These are phyloP conservation scores for Drosophila ananassae DNA, from an alignment of 1,140 invertebrate genomes.

Conservation along the genomic window DNA sequence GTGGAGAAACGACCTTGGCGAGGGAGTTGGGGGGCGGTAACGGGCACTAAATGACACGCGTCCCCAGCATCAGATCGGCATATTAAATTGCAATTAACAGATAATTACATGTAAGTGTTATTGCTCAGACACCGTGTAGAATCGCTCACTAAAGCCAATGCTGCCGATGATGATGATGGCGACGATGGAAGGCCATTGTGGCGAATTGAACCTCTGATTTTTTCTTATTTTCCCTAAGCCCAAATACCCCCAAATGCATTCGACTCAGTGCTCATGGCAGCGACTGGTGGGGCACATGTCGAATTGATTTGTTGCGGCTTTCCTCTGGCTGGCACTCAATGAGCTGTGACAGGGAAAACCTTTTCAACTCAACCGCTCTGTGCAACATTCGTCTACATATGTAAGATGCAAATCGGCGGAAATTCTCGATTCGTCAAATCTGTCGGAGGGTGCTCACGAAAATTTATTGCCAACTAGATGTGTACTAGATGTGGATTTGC, in stretches of 20 bases:
- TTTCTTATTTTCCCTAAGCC: conserved; percentile 9
- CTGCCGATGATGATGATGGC: conserved; percentile 14
- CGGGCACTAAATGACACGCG: conserved; percentile 27
- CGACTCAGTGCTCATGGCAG: conserved; percentile 35
- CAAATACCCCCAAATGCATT: conserved; percentile 29
- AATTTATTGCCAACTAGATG: conserved; percentile 9
- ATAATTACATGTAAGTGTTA: conserved; percentile 48
- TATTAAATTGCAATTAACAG: conserved; percentile 75
- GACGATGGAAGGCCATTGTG: conserved; percentile 10
- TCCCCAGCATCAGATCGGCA: conserved; percentile 34
- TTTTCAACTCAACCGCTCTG: conserved; percentile 64
- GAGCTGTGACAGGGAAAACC: conserved; percentile 70
- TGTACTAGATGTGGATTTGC: not conserved
- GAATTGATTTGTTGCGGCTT: conserved; percentile 72
- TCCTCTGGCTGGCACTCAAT: conserved; percentile 46
- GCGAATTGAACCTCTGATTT: conserved; percentile 12
- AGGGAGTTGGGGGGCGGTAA: conserved; percentile 14
- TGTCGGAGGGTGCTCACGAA: conserved; percentile 16
- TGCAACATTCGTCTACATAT: conserved; percentile 37
- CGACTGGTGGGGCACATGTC: conserved; percentile 54
- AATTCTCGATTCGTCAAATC: conserved; percentile 51
- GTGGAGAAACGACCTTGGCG: conserved; percentile 59
- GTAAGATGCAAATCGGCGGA: conserved; percentile 47
- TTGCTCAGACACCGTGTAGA: conserved; percentile 18
- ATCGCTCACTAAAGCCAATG: not conserved